Evolutionary conservation across 2,113 vertebrate genomes (phyloP).

Genomic region (Leptodactylus fuscus): DNA sequence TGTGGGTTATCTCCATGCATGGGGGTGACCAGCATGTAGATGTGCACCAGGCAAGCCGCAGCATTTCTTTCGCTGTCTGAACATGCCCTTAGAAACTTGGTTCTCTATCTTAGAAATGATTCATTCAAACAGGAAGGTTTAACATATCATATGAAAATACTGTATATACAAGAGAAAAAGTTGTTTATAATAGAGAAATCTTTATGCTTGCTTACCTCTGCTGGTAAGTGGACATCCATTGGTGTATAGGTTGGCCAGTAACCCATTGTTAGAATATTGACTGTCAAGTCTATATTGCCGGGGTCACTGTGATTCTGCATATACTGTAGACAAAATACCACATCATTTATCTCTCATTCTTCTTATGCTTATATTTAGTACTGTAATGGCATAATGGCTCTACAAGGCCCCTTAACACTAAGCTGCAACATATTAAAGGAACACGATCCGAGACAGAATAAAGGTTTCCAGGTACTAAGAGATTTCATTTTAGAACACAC

Average conservation of each 20-base stretch:
- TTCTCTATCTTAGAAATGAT: too few species aligned
- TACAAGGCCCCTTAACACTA: not conserved
- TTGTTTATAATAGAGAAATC: not conserved
- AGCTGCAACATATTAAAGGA: not conserved
- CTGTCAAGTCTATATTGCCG: conserved; percentile 81
- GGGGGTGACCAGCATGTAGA: too few species aligned
- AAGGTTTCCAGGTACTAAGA: not conserved
- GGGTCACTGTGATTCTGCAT: conserved; percentile 82
- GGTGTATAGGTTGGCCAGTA: conserved; percentile 84
- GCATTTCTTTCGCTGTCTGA: too few species aligned
- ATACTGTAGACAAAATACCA: conserved; percentile 69
- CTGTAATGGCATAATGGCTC: not conserved
- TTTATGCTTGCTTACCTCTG: conserved; percentile 73
- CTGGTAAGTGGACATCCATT: conserved; percentile 80
- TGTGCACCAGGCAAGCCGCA: too few species aligned
- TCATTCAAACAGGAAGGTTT: too few species aligned
- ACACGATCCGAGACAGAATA: not conserved
- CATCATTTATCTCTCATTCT: not conserved
- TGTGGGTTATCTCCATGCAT: too few species aligned
- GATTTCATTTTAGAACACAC: not conserved
- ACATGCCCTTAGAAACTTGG: too few species aligned
- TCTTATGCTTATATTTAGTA: not conserved
- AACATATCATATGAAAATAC: too few species aligned
- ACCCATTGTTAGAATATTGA: conserved; percentile 84
- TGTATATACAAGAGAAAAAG: not conserved